phyloP scores from a whole-genome alignment of 2,888 invertebrate species.

The Acleris sparsana region DNA sequence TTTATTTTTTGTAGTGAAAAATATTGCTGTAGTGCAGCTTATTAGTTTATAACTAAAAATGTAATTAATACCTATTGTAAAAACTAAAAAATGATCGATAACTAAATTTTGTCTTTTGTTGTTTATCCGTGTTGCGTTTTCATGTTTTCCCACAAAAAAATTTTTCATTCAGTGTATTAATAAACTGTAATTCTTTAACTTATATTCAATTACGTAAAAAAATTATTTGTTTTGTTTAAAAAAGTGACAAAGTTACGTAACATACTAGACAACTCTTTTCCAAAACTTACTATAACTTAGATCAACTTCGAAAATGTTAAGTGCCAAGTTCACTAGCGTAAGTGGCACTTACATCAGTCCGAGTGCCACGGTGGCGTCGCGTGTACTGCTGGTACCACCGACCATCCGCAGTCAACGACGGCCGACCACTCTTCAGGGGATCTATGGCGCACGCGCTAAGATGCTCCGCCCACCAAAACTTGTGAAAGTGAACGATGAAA shows the following conservation, averaged over 20 bases:
- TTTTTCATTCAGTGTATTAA: no score
- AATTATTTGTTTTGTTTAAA: not conserved
- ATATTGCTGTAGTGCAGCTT: no score
- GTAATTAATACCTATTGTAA: no score
- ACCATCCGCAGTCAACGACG: slow-evolving; percentile 60
- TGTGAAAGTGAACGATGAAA: slow-evolving; percentile 48
- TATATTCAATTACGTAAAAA: no score
- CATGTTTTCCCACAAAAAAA: no score
- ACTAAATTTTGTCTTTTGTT: no score
- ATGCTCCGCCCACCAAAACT: slow-evolving; percentile 70
- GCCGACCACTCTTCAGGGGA: slow-evolving; percentile 72
- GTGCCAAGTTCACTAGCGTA: slow-evolving; percentile 45
- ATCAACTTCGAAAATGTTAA: slow-evolving; percentile 19
- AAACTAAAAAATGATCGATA: no score
- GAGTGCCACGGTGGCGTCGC: slow-evolving; percentile 65
- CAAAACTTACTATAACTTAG: slow-evolving; percentile 32
- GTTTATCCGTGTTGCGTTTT: no score
- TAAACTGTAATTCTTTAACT: no score
- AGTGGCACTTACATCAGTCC: slow-evolving; percentile 64
- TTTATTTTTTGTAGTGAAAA: no score
- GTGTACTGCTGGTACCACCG: slow-evolving; percentile 62
- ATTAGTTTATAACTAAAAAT: no score
- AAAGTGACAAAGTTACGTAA: slow-evolving; percentile 28
- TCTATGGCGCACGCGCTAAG: slow-evolving; percentile 61
- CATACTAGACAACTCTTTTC: slow-evolving; percentile 16